Evolutionary conservation across 2,888 invertebrate genomes (phyloP).

Genomic region (Allacma fusca): DNA sequence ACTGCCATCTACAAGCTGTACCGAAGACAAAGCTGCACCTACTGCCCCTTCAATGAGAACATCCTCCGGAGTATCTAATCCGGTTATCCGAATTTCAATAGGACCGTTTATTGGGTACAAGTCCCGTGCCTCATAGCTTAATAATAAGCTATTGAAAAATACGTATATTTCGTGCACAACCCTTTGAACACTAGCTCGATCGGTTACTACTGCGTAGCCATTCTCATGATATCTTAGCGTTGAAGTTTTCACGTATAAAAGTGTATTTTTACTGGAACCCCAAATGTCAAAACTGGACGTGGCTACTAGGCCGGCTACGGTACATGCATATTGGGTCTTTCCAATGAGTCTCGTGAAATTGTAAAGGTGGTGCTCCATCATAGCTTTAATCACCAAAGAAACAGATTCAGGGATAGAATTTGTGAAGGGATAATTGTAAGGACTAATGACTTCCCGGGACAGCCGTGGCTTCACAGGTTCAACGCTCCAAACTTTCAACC

Average conservation of each 20-base stretch:
- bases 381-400: no score
- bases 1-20: no score
- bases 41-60: conserved; percentile 23
- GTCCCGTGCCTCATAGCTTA: neutral
- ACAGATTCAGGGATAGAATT: no score
- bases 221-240: conserved; percentile 33
- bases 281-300: conserved; percentile 43
- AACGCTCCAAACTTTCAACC: conserved; percentile 49
- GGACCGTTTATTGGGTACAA: conserved; percentile 40
- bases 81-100: conserved; percentile 39
- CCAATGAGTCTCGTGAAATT: no score
- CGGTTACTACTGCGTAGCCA: conserved; percentile 37
- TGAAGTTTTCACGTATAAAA: conserved; percentile 43
- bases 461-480: conserved; percentile 36
- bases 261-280: conserved; percentile 50
- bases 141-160: conserved; percentile 9
- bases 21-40: conserved; percentile 23
- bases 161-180: conserved; percentile 17
- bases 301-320: neutral
- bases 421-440: no score
- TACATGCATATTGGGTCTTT: no score
- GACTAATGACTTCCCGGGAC: conserved; percentile 13
- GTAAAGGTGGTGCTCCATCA: no score
- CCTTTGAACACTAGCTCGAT: conserved; percentile 20
- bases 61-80: conserved; percentile 33